Evolutionary conservation across 2,888 invertebrate genomes (phyloP).

Genomic region (Melieria crassipennis): DNA sequence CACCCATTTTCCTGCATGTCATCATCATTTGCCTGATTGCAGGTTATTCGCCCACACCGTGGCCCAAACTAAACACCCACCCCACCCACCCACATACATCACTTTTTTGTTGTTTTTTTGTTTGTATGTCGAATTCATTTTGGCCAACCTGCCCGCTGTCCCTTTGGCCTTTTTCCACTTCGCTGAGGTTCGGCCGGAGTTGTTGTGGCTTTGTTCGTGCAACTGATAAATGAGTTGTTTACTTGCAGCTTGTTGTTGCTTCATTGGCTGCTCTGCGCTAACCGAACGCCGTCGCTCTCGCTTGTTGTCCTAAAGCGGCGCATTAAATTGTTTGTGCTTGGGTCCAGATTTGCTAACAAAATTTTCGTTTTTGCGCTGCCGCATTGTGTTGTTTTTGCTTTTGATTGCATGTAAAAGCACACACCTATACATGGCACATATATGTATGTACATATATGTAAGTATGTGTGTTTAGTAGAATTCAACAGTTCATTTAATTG

Average conservation of each 20-base stretch:
- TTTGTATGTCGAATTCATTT: background rate
- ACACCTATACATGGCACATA: background rate
- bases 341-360: background rate
- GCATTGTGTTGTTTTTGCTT: background rate
- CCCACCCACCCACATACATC: background rate
- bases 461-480: background rate
- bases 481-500: conserved; percentile 11
- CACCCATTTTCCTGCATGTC: conserved; percentile 16
- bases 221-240: conserved; percentile 19
- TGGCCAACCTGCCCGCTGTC: background rate
- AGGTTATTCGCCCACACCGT: background rate
- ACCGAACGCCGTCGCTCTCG: background rate
- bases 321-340: conserved; percentile 8
- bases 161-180: background rate
- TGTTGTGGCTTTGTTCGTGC: background rate
- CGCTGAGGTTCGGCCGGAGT: background rate
- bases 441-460: background rate
- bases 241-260: background rate
- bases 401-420: background rate
- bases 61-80: too few species aligned
- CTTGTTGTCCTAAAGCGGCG: background rate
- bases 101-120: background rate
- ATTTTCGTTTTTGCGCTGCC: too few species aligned
- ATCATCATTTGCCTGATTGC: conserved; percentile 13
- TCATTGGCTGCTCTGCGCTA: background rate